These are phyloP conservation scores for Sarcophaga subvicina DNA, from an alignment of 2,888 invertebrate species.

Conservation along the genomic window DNA sequence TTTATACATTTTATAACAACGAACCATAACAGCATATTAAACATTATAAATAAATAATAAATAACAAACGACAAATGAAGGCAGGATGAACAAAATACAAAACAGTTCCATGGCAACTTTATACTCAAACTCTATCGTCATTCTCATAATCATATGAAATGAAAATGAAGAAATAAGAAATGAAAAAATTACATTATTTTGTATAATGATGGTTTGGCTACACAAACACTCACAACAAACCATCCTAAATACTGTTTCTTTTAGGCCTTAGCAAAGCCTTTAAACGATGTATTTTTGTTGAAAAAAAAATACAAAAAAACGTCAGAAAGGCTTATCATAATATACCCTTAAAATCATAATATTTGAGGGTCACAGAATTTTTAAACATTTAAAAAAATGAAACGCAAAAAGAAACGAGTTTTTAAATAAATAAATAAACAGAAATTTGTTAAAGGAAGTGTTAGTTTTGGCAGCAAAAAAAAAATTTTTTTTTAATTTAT, in stretches of 20 bases:
- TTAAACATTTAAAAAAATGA: conserved; percentile 17
- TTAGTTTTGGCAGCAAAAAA: conserved; percentile 7
- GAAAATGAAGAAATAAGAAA: conserved; percentile 1
- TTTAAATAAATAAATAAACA: conserved; percentile 5
- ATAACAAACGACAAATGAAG: conserved; percentile 59
- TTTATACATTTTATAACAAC: not conserved
- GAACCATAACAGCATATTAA: conserved; percentile 57
- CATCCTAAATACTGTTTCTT: not conserved
- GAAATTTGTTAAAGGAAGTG: conserved; percentile 25
- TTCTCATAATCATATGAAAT: conserved; percentile 31
- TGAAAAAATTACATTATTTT: conserved; percentile 25
- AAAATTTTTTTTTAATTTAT: not conserved
- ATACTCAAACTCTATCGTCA: not conserved
- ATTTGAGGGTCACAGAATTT: conserved; percentile 34
- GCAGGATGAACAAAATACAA: not conserved
- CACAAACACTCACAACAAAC: not conserved
- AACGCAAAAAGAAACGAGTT: not conserved
- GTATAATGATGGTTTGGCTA: conserved; percentile 30
- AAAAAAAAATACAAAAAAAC: not conserved
- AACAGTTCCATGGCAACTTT: not conserved
- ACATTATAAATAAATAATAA: conserved; percentile 64
- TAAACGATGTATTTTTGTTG: not conserved
- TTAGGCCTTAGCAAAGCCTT: not conserved
- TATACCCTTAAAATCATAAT: conserved; percentile 32
- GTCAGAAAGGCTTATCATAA: not conserved